Percentiles rank a stretch among this genome's conserved stretches.
Evolutionary conservation across 2,113 vertebrate genomes (phyloP).

Genomic region (Phrynocephalus versicolor): DNA sequence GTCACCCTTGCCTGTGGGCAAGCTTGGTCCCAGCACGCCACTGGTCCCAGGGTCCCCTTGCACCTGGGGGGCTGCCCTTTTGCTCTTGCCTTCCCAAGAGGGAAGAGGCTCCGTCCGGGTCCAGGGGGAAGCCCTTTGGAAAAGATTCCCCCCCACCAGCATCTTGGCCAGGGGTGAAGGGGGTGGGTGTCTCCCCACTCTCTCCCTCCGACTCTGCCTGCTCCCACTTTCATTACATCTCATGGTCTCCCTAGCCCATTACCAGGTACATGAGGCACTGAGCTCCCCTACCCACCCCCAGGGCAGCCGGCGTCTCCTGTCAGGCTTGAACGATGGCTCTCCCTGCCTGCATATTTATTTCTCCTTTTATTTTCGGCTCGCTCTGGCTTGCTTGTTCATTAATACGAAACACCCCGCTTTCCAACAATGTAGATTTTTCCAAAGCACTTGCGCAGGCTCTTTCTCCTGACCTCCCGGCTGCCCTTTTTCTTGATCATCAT

Average conservation of each 20-base stretch:
- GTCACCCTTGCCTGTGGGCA: too few relatives aligned
- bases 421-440: not conserved
- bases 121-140: not conserved
- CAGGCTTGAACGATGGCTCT: not conserved
- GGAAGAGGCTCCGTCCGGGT: not conserved
- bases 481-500: not conserved
- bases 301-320: not conserved
- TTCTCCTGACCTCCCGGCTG: not conserved
- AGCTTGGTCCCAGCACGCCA: too few relatives aligned
- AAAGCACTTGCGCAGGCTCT: not conserved
- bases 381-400: not conserved
- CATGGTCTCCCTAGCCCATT: conserved; percentile 13
- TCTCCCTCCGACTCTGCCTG: not conserved
- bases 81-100: not conserved
- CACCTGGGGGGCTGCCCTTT: too few relatives aligned
- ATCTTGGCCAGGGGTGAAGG: too few relatives aligned
- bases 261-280: not conserved
- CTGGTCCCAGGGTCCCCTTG: too few relatives aligned
- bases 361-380: too few relatives aligned
- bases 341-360: not conserved
- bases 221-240: not conserved
- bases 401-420: not conserved
- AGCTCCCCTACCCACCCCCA: not conserved
- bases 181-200: too few relatives aligned
- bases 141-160: too few relatives aligned